Evolutionary conservation across 2,797 vertebrate genomes (phyloP), one percentile per base, ranked within the genome.

Genomic region (Betta splendens): DNA sequence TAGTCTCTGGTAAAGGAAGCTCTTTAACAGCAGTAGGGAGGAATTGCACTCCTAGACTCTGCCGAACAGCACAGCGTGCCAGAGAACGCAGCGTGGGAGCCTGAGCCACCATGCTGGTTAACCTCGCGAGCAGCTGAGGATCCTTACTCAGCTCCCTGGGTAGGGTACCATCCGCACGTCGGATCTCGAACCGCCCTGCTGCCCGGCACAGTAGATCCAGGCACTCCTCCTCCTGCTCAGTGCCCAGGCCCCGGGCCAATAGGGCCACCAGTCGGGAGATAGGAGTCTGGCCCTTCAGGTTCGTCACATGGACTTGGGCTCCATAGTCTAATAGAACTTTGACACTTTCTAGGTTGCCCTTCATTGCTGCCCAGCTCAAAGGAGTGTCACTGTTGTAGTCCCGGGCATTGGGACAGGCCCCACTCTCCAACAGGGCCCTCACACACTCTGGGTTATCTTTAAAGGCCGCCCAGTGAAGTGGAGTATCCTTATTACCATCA

Each of bases 321-420:
- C 97, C 97, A 0, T 95, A 97, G 72, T 98, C 95, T 51, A 99
- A 91, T 28, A 99, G 93, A 64, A 97, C 78, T 59, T 94, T 94
- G 38, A 98, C 93, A 0, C 97, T 98, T 74, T 98, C 97, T 44
- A 98, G 89, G 81, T 98, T 98, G 25, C 97, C 97, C 50, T 98
- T 98, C 95, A 97, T 97, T 48, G 96, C 96, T 0, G 96, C 97
- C 97, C 97, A 99, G 87, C 96, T 98, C 61, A 99, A 91, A 0
- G 97, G 97, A 0, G 97, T 98, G 83, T 99, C 97, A 3, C 93
- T 85, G 85, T 99, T 98, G 89, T 98, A 97, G 87, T 99, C 97
- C 32, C 92, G 90, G 9, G 93, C 91, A 9, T 98, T 95, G 42
- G 94, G 95, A 48, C 82, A 82, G 18, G 97, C 96, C 0, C 95